Evolutionary conservation across 2,888 invertebrate species (phyloP), one percentile per base, ranked within the genome.

Genomic region (Drosophila multiciliata): DNA sequence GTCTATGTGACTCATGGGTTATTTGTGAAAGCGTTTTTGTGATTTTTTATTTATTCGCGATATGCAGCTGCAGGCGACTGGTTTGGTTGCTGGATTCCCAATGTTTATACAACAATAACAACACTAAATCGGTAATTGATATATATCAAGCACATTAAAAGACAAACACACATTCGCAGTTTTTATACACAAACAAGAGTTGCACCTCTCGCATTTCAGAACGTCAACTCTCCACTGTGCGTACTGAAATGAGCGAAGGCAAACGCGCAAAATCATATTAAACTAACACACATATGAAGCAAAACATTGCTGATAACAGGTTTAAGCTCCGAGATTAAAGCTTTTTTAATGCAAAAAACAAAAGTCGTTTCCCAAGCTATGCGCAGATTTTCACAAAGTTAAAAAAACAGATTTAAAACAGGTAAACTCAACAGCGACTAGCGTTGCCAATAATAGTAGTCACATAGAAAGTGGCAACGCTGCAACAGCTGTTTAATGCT

Each of bases 1-100:
- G 69, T 84, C 73, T 74, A 48, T 70, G 17, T 85, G 84, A 85
- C 71, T 90, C 84, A 85, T 89, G 90, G 90, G 90, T 87, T 85
- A 82, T 90, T 90, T 74, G 23, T 58, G 77, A 77, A 53, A 62
- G 68, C 64, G 68, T 33, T 50, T 50, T 72, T 80, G 84, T 77
- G 89, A 71, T 89, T 88, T 88, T 79, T 65, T 35, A 17, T 3
- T 26, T 23, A 53, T 36, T 65, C 38, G 23, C 29, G 40, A 53
- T 48, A 52, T 52, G 29, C 48, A 55, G 45, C 36, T 63, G 36
- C 29, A 53, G 32, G 17, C 49, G 36, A 48, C 15, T 60, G 65
- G 63, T 55, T 67, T 59, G 49, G 74, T 75, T 66, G 61, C 33
- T 45, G 74, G 71, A 80, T 66, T 74, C 52, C 42, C 55, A 57